Evolutionary conservation across 2,888 invertebrate species (phyloP), one percentile per base, ranked within the genome.

Genomic region (Liodrosophila aerea): DNA sequence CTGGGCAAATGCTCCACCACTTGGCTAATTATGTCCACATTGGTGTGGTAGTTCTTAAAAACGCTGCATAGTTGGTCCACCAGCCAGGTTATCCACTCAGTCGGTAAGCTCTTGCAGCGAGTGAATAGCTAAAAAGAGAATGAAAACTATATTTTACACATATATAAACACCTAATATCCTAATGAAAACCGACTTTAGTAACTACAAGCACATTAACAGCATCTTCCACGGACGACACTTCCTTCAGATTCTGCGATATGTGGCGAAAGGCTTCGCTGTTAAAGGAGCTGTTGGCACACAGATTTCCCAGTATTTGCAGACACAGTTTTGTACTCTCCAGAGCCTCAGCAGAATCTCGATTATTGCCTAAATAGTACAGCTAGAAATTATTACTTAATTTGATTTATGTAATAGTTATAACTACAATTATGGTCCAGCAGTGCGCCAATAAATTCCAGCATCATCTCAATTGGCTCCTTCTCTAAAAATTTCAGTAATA

Each of bases 1-100:
- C 89, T 85, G 45, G 89, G 84, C 22, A 89, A 45, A 34, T 87
- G 67, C 5, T 85, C 85, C 2, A 89, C 72, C 8, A 89, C 67
- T 4, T 68, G 41, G 34, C 68, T 63, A 12, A 87, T 87, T 7
- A 88, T 66, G 27, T 83, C 70, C 9, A 76, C 53, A 47, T 88
- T 74, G 7, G 74, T 77, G 44, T 88, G 58, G 39, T 87, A 78
- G 7, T 76, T 46, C 50, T 71, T 68, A 29, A 88, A 89, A 13
- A 89, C 70, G 0, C 50, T 60, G 52, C 87, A 86, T 1, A 90
- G 41, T 44, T 80, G 78, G 0, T 63, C 62, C 9, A 85, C 77
- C 50, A 88, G 73, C 89, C 89, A 90, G 15, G 47, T 29, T 1
- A 76, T 76, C 46, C 78, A 61, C 1, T 70, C 57, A 5, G 54